These are phyloP conservation scores for Sciaenops ocellatus DNA, from an alignment of 2,797 vertebrate genomes.

Conservation along the genomic window DNA sequence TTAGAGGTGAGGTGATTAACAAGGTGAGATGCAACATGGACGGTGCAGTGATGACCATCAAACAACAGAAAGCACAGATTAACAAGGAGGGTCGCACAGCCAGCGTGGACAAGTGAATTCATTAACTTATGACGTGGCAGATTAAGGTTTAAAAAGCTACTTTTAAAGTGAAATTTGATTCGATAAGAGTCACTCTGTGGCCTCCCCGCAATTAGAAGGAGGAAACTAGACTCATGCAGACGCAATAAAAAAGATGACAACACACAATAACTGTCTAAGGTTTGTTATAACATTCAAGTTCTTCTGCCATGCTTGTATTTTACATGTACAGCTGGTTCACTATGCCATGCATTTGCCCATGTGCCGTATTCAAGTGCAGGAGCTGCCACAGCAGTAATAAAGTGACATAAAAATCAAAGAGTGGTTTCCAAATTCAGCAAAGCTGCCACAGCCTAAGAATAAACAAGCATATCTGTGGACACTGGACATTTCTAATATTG, in stretches of 20 bases:
- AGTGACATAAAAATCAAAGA: slow-evolving; percentile 11
- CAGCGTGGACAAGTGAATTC: slow-evolving; percentile 56
- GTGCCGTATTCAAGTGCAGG: slow-evolving; percentile 38
- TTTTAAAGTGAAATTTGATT: slow-evolving; percentile 2
- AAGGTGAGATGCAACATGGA: slow-evolving; percentile 48
- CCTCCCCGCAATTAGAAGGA: slow-evolving; percentile 52
- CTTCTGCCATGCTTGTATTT: slow-evolving; percentile 38
- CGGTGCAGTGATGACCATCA: slow-evolving; percentile 49
- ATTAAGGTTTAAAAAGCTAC: background rate
- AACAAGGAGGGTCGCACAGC: slow-evolving; percentile 76
- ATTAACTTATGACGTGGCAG: background rate
- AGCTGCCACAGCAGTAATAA: slow-evolving; percentile 28
- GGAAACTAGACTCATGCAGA: slow-evolving; percentile 55
- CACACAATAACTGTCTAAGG: slow-evolving; percentile 8
- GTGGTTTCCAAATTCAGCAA: slow-evolving; percentile 39
- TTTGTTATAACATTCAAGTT: slow-evolving; percentile 37
- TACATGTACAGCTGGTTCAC: slow-evolving; percentile 22
- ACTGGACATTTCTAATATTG: slow-evolving; percentile 3
- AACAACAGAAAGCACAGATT: slow-evolving; percentile 67
- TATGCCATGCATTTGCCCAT: slow-evolving; percentile 61
- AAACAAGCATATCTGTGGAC: background rate
- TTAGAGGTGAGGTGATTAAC: slow-evolving; percentile 54
- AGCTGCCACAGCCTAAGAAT: slow-evolving; percentile 10
- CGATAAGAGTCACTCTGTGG: slow-evolving; percentile 39
- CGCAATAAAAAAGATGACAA: slow-evolving; percentile 1